Base-by-base conservation (phyloP, 1,140 invertebrate genomes). In the Leptinotarsa lineolata region DNA sequence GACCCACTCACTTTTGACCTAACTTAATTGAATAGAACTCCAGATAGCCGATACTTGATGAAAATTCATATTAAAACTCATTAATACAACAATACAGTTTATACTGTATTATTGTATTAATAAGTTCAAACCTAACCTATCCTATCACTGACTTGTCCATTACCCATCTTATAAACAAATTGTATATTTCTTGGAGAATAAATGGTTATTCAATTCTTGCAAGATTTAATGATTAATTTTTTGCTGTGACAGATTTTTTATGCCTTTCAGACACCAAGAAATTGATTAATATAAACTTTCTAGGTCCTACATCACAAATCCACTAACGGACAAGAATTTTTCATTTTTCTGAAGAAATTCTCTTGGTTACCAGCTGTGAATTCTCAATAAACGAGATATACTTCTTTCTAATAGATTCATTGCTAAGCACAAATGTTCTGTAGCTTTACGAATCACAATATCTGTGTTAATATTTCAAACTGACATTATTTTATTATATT, bases 301-400 rank as follows among this genome's bases (percentile, higher is more conserved):
- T 85, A 89, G 88, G 80, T 86, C 86, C 78, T 89, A 89, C 85
- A 89, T 89, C 79, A 86, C 86, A 78, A 88, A 88, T 78, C 88
- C 88, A 60, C 88, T 86, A 80, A 86, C 87, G 46, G 88, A 89
- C 82, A 88, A 88, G 81, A 89, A 89, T 82, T 85, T 89, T 83
- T 84, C 87, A 79, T 87, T 89, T 86, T 84, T 89, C 82, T 89
- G 84, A 87, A 69, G 46, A 54, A 21, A 48, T 73, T 59, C 44
- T 71, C 65, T 60, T 59, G 72, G 72, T 68, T 76, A 75, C 70
- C 70, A 72, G 22, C 60, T 63, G 46, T 67, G 20, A 58, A 64
- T 68, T 75, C 72, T 68, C 48, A 16, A 54, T 3, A 54, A 54
- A 66, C 59, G 68, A 75, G 70, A 70, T 66, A 66, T 75, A 75